These are phyloP conservation scores for Troides helena DNA, from an alignment of 2,888 invertebrate genomes.

Conservation along the genomic window DNA sequence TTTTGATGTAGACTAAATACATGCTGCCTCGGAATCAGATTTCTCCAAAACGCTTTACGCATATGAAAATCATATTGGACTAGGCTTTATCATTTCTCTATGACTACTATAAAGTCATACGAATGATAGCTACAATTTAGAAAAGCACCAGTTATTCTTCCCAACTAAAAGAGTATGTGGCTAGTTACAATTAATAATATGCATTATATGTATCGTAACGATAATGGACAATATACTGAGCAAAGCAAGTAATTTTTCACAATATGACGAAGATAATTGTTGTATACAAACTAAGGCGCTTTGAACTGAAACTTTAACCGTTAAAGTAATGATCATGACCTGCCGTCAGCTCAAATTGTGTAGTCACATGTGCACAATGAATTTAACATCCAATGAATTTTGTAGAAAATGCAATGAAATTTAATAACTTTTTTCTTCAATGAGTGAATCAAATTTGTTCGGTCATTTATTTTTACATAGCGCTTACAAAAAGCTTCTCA, in stretches of 20 bases:
- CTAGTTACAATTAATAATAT: no score
- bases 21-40: constrained; percentile 18
- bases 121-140: no score
- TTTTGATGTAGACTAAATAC: constrained; percentile 20
- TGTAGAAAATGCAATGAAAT: constrained; percentile 22
- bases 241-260: no score
- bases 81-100: no score
- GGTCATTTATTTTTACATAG: constrained; percentile 11
- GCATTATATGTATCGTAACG: no score
- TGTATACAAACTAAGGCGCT: constrained; percentile 55
- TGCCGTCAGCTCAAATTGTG: constrained; percentile 68
- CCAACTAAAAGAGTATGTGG: no score
- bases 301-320: constrained; percentile 55
- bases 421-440: constrained; percentile 2
- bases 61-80: neutral
- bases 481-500: constrained; percentile 15
- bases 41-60: constrained; percentile 1
- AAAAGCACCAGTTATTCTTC: no score
- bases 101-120: no score
- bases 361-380: constrained; percentile 47
- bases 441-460: constrained; percentile 2
- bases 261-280: neutral
- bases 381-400: constrained; percentile 38
- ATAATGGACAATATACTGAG: neutral
- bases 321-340: constrained; percentile 59